Conservation (phyloP, 1,140 invertebrate genomes). For the Vollenhovia emeryi region DNA sequence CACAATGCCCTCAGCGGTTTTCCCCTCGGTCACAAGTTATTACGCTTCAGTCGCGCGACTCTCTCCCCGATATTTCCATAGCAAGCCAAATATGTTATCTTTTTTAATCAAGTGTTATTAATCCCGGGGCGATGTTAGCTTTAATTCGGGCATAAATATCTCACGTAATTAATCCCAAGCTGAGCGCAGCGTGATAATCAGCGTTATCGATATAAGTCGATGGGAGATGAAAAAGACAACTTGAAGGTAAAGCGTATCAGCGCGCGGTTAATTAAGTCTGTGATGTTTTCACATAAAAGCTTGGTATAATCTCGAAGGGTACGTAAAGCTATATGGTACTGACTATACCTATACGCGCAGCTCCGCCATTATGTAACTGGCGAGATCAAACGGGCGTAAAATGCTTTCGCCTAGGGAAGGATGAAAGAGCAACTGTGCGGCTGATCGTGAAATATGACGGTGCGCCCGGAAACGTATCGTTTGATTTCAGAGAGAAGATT, state of each 20-base stretch:
- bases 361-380: slow-evolving; percentile 46
- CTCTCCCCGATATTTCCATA: background rate
- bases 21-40: background rate
- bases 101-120: background rate
- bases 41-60: background rate
- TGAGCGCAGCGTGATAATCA: background rate
- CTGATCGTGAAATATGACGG: slow-evolving; percentile 51
- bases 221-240: slow-evolving; percentile 8
- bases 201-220: background rate
- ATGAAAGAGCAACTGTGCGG: slow-evolving; percentile 41
- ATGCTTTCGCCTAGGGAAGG: slow-evolving; percentile 30
- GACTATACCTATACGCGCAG: slow-evolving; percentile 3
- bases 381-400: slow-evolving; percentile 50
- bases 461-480: slow-evolving; percentile 29
- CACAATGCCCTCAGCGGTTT: no score
- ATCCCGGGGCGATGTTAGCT: background rate
- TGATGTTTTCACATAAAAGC: slow-evolving; percentile 38
- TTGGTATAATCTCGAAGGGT: slow-evolving; percentile 21
- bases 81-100: background rate
- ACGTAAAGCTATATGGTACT: background rate
- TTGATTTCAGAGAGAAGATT: slow-evolving; percentile 20
- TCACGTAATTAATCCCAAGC: background rate
- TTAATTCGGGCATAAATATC: background rate
- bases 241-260: background rate
- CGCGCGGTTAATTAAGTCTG: slow-evolving; percentile 34